Percentiles rank a stretch among this genome's conserved stretches.
phyloP scores from a whole-genome alignment of 2,113 vertebrate species.

The Eonycteris spelaea region DNA sequence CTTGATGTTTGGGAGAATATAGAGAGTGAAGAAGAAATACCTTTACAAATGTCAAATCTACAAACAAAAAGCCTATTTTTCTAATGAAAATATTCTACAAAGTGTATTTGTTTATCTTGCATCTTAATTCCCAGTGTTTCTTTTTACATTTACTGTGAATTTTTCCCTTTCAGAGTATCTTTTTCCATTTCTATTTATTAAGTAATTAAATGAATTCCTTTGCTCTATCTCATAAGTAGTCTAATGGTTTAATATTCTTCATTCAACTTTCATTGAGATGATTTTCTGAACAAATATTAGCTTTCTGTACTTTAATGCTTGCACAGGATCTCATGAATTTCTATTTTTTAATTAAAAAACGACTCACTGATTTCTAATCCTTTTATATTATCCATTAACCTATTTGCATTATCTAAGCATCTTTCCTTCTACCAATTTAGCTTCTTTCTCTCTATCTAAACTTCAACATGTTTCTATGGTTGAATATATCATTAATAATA shows the following conservation, averaged over 20 bases:
- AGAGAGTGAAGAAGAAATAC: not conserved
- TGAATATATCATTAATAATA: not conserved
- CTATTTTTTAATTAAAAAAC: constrained; percentile 75
- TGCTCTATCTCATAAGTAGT: constrained; percentile 50
- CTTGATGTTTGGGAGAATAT: not conserved
- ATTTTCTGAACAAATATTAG: constrained; percentile 74
- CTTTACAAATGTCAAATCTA: not conserved
- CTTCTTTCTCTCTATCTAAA: not conserved
- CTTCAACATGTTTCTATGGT: not conserved
- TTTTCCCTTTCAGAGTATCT: not conserved
- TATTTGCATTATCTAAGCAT: constrained; percentile 36
- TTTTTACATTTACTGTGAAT: not conserved
- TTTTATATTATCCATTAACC: constrained; percentile 49
- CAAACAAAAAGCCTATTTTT: not conserved
- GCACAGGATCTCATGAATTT: constrained; percentile 69
- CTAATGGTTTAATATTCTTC: constrained; percentile 67
- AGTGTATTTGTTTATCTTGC: not conserved
- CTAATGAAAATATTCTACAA: not conserved
- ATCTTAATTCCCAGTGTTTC: not conserved
- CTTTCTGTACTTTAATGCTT: constrained; percentile 62
- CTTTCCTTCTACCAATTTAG: not conserved
- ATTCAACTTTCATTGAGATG: constrained; percentile 44
- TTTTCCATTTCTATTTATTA: constrained; percentile 51
- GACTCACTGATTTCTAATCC: constrained; percentile 50
- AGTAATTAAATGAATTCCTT: constrained; percentile 53